Evolutionary conservation across 1,140 invertebrate species (phyloP), one percentile per base, ranked within the genome.

Genomic region (Nixonia krombeini): DNA sequence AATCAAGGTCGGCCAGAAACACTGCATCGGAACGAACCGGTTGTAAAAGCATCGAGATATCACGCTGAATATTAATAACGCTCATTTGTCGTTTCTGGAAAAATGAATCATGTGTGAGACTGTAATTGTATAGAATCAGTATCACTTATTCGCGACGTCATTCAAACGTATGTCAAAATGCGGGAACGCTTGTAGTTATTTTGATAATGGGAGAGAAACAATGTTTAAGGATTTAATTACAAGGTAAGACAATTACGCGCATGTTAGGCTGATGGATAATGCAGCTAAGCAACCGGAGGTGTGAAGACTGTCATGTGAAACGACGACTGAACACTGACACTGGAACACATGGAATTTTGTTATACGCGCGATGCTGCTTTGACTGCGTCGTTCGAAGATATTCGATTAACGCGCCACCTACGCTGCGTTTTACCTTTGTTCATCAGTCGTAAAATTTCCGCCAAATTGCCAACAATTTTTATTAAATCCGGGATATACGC

Each of bases 321-420:
- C 31, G 8, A 28, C 44, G 51, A 63, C 59, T 63, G 58, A 63
- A 49, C 40, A n/a, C n/a, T n/a, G 38, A 50, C 53, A 50, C 45
- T 45, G 55, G 58, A 69, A 52, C 59, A 59, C 63, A 50, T 69
- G 55, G 44, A 69, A 69, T 69, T 63, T 63, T 35, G 64, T 57
- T 52, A 31, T n/a, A n/a, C 44, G 44, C 37, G 21, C 17, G 37
- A 23, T 4, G 49, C 38, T 59, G 50, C 56, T 67, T 55, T 67
- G 45, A 45, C 5, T 12, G n/a, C 42, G 42, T 59, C 55, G 55
- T 51, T 51, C 37, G 55, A 21, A 59, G 56, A 67, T 59, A 67
- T 67, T 67, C 63, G 56, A 67, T 67, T 67, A 67, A 55, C 37
- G 35, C 51, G 23, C 47, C 47, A 58, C 51, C 59, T 55, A 28